Conservation (phyloP, 2,797 vertebrate species). For the Aselliscus stoliczkanus region DNA sequence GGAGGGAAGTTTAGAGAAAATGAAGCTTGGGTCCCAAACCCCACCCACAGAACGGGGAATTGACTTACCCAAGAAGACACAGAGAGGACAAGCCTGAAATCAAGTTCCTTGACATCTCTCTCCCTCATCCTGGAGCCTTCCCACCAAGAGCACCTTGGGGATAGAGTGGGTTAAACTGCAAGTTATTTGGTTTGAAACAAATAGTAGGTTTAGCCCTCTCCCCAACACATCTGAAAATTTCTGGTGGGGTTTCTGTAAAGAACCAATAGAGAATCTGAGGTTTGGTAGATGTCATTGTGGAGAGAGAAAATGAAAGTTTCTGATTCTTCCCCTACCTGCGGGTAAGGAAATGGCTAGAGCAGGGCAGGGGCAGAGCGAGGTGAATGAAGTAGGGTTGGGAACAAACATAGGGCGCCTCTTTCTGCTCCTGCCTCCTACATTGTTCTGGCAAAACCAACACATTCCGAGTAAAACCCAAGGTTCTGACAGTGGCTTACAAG, state of each 20-base stretch:
- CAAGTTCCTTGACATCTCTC: neutral
- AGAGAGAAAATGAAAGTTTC: neutral
- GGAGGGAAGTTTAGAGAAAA: neutral
- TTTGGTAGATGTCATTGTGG: neutral
- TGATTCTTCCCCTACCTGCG: neutral
- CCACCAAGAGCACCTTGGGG: neutral
- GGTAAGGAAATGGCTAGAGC: neutral
- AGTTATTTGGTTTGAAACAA: neutral
- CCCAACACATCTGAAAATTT: neutral
- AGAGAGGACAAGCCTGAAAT: neutral
- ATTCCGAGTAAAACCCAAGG: neutral
- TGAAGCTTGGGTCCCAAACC: neutral
- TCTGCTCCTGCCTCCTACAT: neutral
- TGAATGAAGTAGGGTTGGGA: neutral
- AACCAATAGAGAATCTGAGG: neutral
- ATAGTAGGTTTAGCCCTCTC: neutral
- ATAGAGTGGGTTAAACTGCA: neutral
- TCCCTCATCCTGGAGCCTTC: neutral
- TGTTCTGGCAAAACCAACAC: neutral
- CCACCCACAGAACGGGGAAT: neutral
- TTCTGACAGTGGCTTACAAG: conserved; percentile 18
- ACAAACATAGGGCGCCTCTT: neutral
- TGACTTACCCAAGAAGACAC: neutral
- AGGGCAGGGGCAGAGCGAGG: neutral
- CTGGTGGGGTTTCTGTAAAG: neutral